Percentiles rank a stretch among this genome's conserved stretches.
Conservation (phyloP, 2,888 invertebrate genomes). For the Invenusta paracnida region DNA sequence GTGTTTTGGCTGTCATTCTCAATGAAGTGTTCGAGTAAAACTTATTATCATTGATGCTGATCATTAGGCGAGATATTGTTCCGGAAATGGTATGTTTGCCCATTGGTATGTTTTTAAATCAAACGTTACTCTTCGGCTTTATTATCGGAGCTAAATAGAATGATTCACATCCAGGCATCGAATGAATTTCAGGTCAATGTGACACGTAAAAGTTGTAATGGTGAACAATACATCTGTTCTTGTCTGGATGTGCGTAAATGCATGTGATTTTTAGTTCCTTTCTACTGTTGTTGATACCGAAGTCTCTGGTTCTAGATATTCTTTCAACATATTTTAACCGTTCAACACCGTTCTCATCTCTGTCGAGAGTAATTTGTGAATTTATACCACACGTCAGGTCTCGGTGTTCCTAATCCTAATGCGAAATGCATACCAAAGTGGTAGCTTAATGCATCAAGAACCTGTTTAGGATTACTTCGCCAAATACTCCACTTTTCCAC, state of each 20-base stretch:
- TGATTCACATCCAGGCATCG: background rate
- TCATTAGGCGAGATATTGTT: background rate
- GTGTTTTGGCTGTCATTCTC: background rate
- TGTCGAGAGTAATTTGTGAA: background rate
- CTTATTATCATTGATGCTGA: background rate
- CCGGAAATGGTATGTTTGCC: slow-evolving; percentile 15
- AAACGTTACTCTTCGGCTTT: slow-evolving; percentile 4
- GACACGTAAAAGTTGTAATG: background rate
- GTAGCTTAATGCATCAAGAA: background rate
- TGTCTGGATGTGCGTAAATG: background rate
- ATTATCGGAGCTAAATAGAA: background rate
- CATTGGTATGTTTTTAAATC: background rate
- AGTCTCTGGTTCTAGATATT: background rate
- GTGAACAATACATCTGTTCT: background rate
- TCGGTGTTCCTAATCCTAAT: slow-evolving; percentile 20
- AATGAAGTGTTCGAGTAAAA: slow-evolving; percentile 23
- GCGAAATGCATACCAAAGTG: slow-evolving; percentile 23
- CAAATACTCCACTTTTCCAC: slow-evolving; percentile 14
- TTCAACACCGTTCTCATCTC: slow-evolving; percentile 28
- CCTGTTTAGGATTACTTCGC: slow-evolving; percentile 2
- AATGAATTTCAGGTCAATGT: background rate
- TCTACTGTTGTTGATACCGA: background rate
- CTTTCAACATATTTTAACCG: background rate
- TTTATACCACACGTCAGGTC: background rate
- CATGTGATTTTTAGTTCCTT: background rate